Evolutionary conservation across 2,113 vertebrate genomes (phyloP), one percentile per base, ranked within the genome.

Genomic region (Mohoua ochrocephala): DNA sequence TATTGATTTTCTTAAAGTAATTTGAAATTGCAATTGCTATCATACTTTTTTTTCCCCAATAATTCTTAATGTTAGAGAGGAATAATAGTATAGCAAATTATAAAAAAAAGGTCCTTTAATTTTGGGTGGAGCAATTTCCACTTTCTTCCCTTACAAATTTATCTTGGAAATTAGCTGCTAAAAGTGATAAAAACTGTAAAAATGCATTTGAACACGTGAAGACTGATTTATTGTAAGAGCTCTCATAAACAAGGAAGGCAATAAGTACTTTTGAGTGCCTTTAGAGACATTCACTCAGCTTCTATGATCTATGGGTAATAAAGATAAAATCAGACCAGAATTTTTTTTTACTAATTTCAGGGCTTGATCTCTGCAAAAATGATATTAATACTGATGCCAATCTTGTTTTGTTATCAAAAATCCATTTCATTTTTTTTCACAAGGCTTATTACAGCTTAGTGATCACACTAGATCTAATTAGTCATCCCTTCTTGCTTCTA

Each of bases 11-110:
- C 47, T 67, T 45, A 37, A 90, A 63, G 16, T 45, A 89, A 88
- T 67, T 90, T 86, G 10, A 44, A 71, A 73, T 54, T 84, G 24
- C n/a, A 44, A 20, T 87, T 97, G 39, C 67, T 91, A 54, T 37
- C 33, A n/a, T 69, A n/a, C 37, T 85, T 75, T 28, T 28, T 54
- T 31, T 59, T 70, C 93, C 17, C 41, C 24, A 53, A 61, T 92
- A 76, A 87, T 87, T 96, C 69, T 91, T 96, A 90, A 78, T 52
- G 12, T 59, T 92, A 65, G 94, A 92, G 88, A 97, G 7, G 30
- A 97, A 91, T 85, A 97, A 69, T 73, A 91, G 11, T 59, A 85
- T 60, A 87, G 52, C 21, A 97, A 95, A 83, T 39, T 30, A 67
- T 89, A 50, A 85, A 89, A 89, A 76, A 81, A 91, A 93, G 12